Base-by-base conservation (phyloP, 1,140 invertebrate genomes). In the Campoletis sonorensis region DNA sequence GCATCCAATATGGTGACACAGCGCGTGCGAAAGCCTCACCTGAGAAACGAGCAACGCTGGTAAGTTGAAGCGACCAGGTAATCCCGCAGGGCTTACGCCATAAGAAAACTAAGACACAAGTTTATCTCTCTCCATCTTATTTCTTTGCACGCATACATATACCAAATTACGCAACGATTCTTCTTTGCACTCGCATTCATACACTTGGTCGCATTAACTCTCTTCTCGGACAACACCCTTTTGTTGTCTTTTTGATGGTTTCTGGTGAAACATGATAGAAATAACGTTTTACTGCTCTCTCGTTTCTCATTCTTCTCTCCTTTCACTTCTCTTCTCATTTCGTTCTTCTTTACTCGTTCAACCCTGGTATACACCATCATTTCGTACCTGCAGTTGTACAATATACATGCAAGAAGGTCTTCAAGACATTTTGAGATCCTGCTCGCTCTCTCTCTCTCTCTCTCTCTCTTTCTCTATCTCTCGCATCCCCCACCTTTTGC, bases 71-170 rank as follows among this genome's bases (percentile, higher is more conserved):
- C 87, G 85, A 23, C 68, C 83, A 67, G 75, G 85, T 90, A 90
- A 90, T 90, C 88, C 80, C 85, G 15, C 45, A 16, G 71, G 87
- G 84, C 85, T 90, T 89, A 89, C 70, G 58, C 68, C 76, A 79
- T 81, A 61, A 86, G 88, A 89, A 90, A 89, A 89, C 88, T 87
- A 85, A 84, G 88, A 89, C 88, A 88, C 82, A 83, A 90, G 85
- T 88, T 80, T 87, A 88, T 89, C 84, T 84, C 81, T 80, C 82
- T 71, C 61, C 80, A 75, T 58, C 80, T 84, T 84, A 83, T 82
- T 84, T 79, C 64, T n/a, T 76, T 13, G 49, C 15, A 27, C 15
- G 7, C 58, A 67, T 49, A 33, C 68, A 72, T n/a, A 49, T 68
- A 11, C 80, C 68, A 21, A 26, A 30, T 45, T 45, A 45, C 40